phyloP scores from a whole-genome alignment of 2,888 invertebrate genomes.

The Crematogaster levior region DNA sequence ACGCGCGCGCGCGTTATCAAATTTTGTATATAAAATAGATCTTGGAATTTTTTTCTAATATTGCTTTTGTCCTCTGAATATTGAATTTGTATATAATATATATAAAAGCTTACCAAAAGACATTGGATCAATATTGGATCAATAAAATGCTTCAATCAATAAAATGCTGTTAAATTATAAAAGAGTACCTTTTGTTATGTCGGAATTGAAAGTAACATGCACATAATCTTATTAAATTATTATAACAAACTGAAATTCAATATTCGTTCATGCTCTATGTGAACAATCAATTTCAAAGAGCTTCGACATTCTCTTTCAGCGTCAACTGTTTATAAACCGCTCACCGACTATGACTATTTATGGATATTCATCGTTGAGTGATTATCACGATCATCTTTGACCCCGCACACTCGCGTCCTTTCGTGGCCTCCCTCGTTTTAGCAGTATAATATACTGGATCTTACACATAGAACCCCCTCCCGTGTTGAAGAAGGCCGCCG shows the following conservation, averaged over 20 bases:
- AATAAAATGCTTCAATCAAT: too few relatives aligned
- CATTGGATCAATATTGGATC: not conserved
- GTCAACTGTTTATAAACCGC: constrained; percentile 23
- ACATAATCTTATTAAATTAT: constrained; percentile 2
- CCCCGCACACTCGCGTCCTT: constrained; percentile 52
- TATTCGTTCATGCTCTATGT: not conserved
- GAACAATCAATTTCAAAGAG: constrained; percentile 41
- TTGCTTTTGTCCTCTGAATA: constrained; percentile 3
- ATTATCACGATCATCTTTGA: constrained; percentile 67
- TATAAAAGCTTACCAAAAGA: not conserved
- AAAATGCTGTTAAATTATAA: not conserved
- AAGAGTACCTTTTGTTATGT: not conserved
- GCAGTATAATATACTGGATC: constrained; percentile 48
- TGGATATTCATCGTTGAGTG: constrained; percentile 61
- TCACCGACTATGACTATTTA: constrained; percentile 59
- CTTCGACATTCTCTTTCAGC: constrained; percentile 29
- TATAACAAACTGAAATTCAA: not conserved
- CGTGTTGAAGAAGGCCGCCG: constrained; percentile 54
- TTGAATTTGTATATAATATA: constrained; percentile 1
- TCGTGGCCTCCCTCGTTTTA: constrained; percentile 43
- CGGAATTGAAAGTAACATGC: not conserved
- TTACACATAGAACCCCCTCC: constrained; percentile 12
- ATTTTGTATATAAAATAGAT: constrained; percentile 26
- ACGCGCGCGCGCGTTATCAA: not conserved
- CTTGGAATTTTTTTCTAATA: constrained; percentile 8